Conservation (phyloP, 1,140 invertebrate genomes). For the Reticulitermes speratus region DNA sequence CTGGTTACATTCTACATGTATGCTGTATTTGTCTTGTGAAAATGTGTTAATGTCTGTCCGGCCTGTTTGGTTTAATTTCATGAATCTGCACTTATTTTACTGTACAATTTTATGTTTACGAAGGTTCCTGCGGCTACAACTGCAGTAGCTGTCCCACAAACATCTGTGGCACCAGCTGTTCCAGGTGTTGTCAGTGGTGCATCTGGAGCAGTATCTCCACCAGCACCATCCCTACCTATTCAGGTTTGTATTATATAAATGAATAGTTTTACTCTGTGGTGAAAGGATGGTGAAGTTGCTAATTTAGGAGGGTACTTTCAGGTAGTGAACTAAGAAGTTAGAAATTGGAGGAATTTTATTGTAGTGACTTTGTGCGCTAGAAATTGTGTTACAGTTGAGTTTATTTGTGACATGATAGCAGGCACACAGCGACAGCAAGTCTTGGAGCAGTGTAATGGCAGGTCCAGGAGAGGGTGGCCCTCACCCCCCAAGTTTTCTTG, state of each 20-base stretch:
- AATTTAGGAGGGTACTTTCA: too few relatives aligned
- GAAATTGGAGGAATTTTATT: too few relatives aligned
- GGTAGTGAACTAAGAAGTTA: too few relatives aligned
- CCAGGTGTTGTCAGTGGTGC: conserved; percentile 22
- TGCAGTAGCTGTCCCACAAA: conserved; percentile 17
- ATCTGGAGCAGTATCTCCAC: conserved; percentile 21
- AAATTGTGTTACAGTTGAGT: background rate
- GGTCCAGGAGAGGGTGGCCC: conserved; percentile 50
- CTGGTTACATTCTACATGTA: too few relatives aligned
- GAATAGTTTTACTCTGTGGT: background rate
- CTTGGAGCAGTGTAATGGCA: conserved; percentile 57
- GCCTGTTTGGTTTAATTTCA: background rate
- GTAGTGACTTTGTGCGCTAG: background rate
- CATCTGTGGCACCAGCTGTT: conserved; percentile 20
- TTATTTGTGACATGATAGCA: conserved; percentile 37
- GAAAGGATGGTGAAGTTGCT: too few relatives aligned
- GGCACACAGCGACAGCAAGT: conserved; percentile 51
- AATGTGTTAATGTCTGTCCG: too few relatives aligned
- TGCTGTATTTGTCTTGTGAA: too few relatives aligned
- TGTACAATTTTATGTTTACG: background rate
- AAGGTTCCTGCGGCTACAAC: conserved; percentile 20
- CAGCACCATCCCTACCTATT: conserved; percentile 21
- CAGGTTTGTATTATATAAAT: background rate
- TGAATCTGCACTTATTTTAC: background rate
- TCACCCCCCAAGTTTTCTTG: conserved; percentile 54